Evolutionary conservation across 2,888 invertebrate species (phyloP).

Genomic region (Caenorhabditis auriculariae): DNA sequence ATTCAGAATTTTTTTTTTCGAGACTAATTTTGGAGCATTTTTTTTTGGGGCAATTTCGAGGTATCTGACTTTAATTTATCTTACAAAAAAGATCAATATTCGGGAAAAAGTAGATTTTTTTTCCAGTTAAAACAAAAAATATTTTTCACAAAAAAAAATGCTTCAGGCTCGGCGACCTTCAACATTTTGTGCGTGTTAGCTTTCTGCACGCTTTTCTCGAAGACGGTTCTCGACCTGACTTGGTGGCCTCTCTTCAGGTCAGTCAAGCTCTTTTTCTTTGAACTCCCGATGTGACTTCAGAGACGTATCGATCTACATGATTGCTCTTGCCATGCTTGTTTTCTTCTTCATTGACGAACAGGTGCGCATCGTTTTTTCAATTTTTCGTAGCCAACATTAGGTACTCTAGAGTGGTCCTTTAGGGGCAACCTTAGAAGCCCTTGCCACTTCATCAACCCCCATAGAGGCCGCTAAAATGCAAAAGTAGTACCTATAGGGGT

Average conservation of each 20-base stretch:
- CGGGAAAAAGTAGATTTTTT: too few relatives aligned
- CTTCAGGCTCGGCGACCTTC: constrained; percentile 67
- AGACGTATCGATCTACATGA: constrained; percentile 60
- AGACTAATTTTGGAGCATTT: too few relatives aligned
- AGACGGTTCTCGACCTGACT: constrained; percentile 54
- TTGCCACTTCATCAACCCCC: too few relatives aligned
- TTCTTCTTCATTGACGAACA: constrained; percentile 60
- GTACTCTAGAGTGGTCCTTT: too few relatives aligned
- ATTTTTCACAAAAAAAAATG: not conserved
- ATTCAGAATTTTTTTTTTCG: too few relatives aligned
- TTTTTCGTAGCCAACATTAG: too few relatives aligned
- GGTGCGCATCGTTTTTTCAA: too few relatives aligned
- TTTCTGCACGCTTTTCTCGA: constrained; percentile 56
- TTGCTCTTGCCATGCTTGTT: constrained; percentile 55
- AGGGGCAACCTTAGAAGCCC: too few relatives aligned
- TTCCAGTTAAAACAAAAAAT: not conserved
- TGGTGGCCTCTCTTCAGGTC: constrained; percentile 63
- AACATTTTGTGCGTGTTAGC: constrained; percentile 62
- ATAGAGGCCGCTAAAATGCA: too few relatives aligned
- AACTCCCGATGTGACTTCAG: constrained; percentile 20
- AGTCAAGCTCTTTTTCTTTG: not conserved
- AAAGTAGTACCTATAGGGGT: not conserved
- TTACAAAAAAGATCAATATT: too few relatives aligned
- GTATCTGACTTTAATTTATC: too few relatives aligned
- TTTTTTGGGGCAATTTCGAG: too few relatives aligned